Base-by-base conservation (phyloP, 2,797 vertebrate genomes). In the Chelon auratus region DNA sequence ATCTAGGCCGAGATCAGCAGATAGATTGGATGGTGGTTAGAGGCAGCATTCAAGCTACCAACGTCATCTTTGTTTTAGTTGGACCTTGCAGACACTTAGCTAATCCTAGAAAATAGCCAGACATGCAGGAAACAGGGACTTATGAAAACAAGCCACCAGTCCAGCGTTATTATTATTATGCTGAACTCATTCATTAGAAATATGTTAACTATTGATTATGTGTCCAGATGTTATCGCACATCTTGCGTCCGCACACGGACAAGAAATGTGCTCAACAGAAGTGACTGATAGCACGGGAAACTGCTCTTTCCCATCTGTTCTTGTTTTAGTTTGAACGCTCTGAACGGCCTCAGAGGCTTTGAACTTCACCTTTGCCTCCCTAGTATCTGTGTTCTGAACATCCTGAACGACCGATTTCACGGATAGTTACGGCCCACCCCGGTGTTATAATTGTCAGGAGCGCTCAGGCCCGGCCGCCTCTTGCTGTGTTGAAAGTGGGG, bases 51-150 rank as follows among this genome's bases (percentile, higher is more conserved):
- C 45, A 43, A 81, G 75, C 76, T 42, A 77, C 82, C 76, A 68
- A 62, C 91, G 85, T 93, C 89, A 93, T 84, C 76, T 86, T 89
- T 93, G 91, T 95, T 95, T 93, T 83, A 91, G 87, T 94, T 95
- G 94, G 94, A 93, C 75, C 30, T 67, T n/a, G 72, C 48, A 43
- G 91, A 87, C 87, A 82, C 87, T 90, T 78, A 60, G 85, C 85
- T 87, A 91, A 92, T 87, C 89, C 81, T 74, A 88, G 81, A 91
- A 92, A 91, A 81, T 73, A 85, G 86, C 82, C 88, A 90, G 83
- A 91, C 87, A 67, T 78, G 53, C 87, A 93, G 91, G 92, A 94
- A 93, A 85, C 64, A 61, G 68, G 75, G 76, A 86, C 87, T 89
- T 90, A 81, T 81, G 71, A 92, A 93, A 93, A 93, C 86, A 93